Base-by-base conservation (phyloP, 2,113 vertebrate genomes). In the Atractosteus spatula region DNA sequence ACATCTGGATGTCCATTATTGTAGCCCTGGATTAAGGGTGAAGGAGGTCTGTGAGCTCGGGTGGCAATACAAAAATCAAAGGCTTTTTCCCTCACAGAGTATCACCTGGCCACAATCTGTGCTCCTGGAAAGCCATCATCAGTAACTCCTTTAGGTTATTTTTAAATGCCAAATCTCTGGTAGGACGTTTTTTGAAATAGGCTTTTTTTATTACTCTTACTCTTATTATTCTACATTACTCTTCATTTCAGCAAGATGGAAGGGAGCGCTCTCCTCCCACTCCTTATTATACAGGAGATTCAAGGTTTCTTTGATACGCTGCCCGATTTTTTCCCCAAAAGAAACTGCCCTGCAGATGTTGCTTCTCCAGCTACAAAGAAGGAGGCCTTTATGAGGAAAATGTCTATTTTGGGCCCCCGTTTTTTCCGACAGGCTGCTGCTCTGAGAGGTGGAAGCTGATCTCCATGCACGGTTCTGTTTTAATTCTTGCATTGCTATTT, bases 301-400 rank as follows among this genome's bases (percentile, higher is more conserved):
- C 86, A 80, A 77, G 82, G 81, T 88, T 78, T 80, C 89, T 93
- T 93, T 93, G 91, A 93, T 89, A 89, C 85, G 74, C 76, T 91
- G 89, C 91, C 91, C 86, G 75, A 89, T 82, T 87, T 84, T 84
- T 87, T 88, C 86, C 87, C 85, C 84, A 80, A 78, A 87, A 90
- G 88, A 91, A 90, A 93, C 89, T 93, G 91, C 87, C 89, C 85
- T 74, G 85, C 91, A 93, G 91, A 92, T 93, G 91, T 93, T 92
- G 81, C 89, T 91, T 82, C 86, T 81, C 83, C 11, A 83, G 91
- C 89, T 92, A 93, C 91, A 92, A 91, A 93, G 91, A 91, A 91
- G 85, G 84, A 88, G 84, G 84, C 85, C 89, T 92, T 92, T 90
- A 91, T 92, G 89, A 91, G 88, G 61, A 77, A 81, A 77, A 76